Base-by-base conservation (phyloP, 2,888 invertebrate genomes). In the Dilophus febrilis region DNA sequence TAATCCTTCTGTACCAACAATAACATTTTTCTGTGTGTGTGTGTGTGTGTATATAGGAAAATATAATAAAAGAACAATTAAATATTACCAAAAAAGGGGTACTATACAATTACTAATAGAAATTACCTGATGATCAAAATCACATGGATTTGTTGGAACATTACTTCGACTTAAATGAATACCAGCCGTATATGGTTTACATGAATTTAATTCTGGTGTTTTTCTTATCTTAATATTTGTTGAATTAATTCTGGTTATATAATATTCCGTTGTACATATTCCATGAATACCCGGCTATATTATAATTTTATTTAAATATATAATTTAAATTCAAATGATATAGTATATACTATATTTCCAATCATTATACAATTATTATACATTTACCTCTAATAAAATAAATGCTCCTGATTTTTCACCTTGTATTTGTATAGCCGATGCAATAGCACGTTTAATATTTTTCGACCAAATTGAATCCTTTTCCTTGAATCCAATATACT, bases 361-460 rank as follows among this genome's bases (percentile, higher is more conserved):
- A 34, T 14, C 4, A 8, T 16, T 6, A 5, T 14, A 26, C 12
- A 36, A 5, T 3, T n/a, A 27, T 27, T 7, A 13, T 35, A n/a
- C 8, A 29, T 29, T 49, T 46, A 62, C 64, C 54, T 64, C 64
- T 46, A 57, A 53, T 11, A 61, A 53, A 7, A 63, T 61, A 49
- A 59, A 64, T 5, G 64, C 64, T 2, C 64, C 64, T 1, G 51
- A 53, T 18, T 58, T 53, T 37, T 56, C 56, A 28, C 59, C 56
- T 34, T 73, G 72, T 26, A 78, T 55, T 50, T 78, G 77, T 26
- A 78, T 65, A 45, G 72, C 71, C 13, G 74, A 67, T 2, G 75
- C 72, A 34, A 79, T 63, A 2, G 74, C 77, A 37, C 77, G 60
- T 52, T 78, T 78, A 40, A 79, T 65, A 51, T 79, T 79, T 17